Evolutionary conservation across 2,113 vertebrate genomes (phyloP).

Genomic region (Mola mola): DNA sequence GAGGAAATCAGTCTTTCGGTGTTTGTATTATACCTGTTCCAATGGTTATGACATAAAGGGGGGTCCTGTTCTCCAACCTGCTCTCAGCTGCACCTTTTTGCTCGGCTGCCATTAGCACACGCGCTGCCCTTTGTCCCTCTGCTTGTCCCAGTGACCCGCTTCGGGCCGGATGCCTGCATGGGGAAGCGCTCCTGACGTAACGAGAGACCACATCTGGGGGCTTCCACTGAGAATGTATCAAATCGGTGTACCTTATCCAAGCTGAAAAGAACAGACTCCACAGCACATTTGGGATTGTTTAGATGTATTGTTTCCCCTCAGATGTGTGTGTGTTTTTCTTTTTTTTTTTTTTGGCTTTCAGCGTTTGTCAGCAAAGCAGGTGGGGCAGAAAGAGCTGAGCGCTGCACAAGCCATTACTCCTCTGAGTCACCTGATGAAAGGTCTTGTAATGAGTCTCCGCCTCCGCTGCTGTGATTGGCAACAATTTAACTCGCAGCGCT

Average conservation of each 20-base stretch:
- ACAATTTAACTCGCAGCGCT: constrained; percentile 4
- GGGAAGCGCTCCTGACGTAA: constrained; percentile 40
- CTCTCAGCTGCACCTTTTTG: constrained; percentile 31
- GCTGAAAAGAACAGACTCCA: constrained; percentile 50
- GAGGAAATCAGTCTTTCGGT: constrained; percentile 31
- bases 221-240: constrained; percentile 43
- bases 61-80: constrained; percentile 19
- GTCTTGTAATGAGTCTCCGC: constrained; percentile 27
- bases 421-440: constrained; percentile 51
- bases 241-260: constrained; percentile 29
- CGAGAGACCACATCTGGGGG: constrained; percentile 41
- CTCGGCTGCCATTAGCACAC: constrained; percentile 24
- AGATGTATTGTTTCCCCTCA: constrained; percentile 64
- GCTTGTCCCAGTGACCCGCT: constrained; percentile 45
- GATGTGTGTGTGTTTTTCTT: constrained; percentile 58
- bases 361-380: constrained; percentile 73
- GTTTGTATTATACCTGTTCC: constrained; percentile 14
- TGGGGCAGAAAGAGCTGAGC: constrained; percentile 68
- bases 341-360: constrained; percentile 34
- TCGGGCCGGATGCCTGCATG: constrained; percentile 3
- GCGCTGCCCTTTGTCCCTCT: constrained; percentile 42
- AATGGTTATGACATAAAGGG: background rate
- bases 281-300: constrained; percentile 67
- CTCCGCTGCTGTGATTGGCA: constrained; percentile 12
- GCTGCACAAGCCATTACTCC: constrained; percentile 51